Percentiles rank a stretch among this genome's conserved stretches.
Evolutionary conservation across 1,140 invertebrate genomes (phyloP).

Genomic region (Macrobrachium rosenbergii): DNA sequence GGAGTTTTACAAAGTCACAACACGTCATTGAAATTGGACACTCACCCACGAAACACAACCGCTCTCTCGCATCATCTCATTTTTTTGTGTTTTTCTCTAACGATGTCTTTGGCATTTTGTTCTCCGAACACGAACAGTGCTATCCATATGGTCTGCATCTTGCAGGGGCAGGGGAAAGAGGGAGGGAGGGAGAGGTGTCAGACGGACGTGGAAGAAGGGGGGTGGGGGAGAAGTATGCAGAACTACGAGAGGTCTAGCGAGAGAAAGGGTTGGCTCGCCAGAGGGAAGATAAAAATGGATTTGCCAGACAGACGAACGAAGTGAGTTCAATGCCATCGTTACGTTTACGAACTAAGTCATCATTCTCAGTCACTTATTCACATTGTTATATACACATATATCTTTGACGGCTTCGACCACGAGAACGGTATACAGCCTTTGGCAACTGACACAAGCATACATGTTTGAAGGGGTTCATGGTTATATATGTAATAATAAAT

Average conservation of each 20-base stretch:
- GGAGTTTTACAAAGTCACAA: too few relatives aligned
- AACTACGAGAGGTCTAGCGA: conserved; percentile 3
- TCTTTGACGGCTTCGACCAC: too few relatives aligned
- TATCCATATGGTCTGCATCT: neutral
- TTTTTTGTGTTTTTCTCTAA: too few relatives aligned
- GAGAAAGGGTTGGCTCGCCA: conserved; percentile 17
- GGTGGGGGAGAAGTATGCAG: neutral
- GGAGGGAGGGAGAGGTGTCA: neutral
- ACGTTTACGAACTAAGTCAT: neutral
- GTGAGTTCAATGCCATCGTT: neutral
- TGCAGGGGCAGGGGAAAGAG: neutral
- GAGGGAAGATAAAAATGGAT: conserved; percentile 1
- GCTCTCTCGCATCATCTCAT: too few relatives aligned
- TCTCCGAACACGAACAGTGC: neutral
- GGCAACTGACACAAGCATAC: too few relatives aligned
- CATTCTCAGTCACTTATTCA: neutral
- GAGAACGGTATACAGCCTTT: too few relatives aligned
- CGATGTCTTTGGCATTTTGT: too few relatives aligned
- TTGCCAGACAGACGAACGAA: conserved; percentile 5
- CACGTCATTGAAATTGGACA: too few relatives aligned
- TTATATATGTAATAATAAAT: neutral
- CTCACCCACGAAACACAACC: too few relatives aligned
- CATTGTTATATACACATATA: neutral
- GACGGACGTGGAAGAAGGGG: conserved; percentile 4
- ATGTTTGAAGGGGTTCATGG: too few relatives aligned